phyloP scores from a whole-genome alignment of 2,113 vertebrate genomes.

The Odobenus rosmarus region DNA sequence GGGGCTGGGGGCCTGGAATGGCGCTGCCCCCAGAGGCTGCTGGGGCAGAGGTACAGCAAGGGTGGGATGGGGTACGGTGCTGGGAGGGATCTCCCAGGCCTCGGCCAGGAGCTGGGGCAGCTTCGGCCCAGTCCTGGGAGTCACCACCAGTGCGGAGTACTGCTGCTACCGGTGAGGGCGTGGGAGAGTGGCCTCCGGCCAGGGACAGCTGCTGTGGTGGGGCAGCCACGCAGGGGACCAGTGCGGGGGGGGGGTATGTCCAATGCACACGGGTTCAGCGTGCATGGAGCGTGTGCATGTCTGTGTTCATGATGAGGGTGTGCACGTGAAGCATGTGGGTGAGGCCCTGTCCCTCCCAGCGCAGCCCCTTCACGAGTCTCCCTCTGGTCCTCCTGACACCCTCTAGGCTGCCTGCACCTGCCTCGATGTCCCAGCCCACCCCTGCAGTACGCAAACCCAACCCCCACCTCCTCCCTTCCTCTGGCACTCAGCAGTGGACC shows the following conservation, averaged over 20 bases:
- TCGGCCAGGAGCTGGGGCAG: not conserved
- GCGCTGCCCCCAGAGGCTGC: not conserved
- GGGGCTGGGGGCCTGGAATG: too few relatives aligned
- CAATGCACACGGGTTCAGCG: accelerated
- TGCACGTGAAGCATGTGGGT: accelerated
- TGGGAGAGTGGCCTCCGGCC: not conserved
- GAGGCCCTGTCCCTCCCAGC: not conserved
- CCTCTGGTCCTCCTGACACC: not conserved
- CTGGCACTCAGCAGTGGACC: too few relatives aligned
- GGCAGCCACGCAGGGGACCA: not conserved
- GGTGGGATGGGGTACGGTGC: not conserved
- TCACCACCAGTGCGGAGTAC: accelerated
- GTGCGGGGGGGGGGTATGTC: not conserved
- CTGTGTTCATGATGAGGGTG: not conserved
- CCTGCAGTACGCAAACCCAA: accelerated
- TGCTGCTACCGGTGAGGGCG: accelerated
- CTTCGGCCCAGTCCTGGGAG: not conserved
- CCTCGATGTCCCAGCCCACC: not conserved
- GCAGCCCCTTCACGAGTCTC: not conserved
- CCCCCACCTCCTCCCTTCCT: too few relatives aligned
- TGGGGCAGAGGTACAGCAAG: not conserved
- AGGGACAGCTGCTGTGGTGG: not conserved
- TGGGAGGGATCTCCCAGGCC: not conserved
- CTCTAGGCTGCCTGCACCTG: not conserved
- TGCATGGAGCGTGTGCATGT: accelerated